Conservation (phyloP, 2,797 vertebrate species). For the Melopsittacus undulatus region DNA sequence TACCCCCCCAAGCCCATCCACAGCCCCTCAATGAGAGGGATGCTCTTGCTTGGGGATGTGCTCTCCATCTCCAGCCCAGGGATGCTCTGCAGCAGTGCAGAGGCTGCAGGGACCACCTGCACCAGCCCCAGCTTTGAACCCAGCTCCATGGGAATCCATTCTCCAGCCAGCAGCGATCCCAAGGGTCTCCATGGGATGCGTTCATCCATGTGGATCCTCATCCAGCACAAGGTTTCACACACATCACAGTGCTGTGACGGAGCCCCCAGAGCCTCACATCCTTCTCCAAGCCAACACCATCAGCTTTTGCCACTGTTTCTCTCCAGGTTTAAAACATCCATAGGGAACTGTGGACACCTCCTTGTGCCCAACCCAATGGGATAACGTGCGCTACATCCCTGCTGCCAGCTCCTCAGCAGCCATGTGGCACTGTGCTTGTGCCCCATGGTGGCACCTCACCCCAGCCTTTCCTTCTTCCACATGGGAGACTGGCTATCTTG, state of each 20-base stretch:
- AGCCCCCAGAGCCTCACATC: background rate
- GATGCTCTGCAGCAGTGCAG: background rate
- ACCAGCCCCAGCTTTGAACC: background rate
- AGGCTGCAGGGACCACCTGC: background rate
- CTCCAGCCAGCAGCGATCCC: background rate
- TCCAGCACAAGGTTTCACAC: background rate
- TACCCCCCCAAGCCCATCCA: background rate
- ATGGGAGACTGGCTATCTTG: fast-evolving
- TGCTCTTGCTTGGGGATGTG: fast-evolving
- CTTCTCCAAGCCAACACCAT: background rate
- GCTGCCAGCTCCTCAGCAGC: background rate
- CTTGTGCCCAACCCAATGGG: fast-evolving
- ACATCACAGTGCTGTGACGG: background rate
- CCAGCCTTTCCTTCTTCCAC: background rate
- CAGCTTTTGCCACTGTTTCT: background rate
- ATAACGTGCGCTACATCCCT: fast-evolving
- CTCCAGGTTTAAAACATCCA: fast-evolving
- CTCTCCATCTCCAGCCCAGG: background rate
- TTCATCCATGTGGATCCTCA: fast-evolving
- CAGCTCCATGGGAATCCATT: background rate
- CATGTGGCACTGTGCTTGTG: fast-evolving
- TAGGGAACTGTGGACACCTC: fast-evolving
- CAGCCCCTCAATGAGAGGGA: background rate
- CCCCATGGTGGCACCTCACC: fast-evolving
- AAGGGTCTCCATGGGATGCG: fast-evolving